phyloP scores from a whole-genome alignment of 2,797 vertebrate genomes.

The Mus caroli region DNA sequence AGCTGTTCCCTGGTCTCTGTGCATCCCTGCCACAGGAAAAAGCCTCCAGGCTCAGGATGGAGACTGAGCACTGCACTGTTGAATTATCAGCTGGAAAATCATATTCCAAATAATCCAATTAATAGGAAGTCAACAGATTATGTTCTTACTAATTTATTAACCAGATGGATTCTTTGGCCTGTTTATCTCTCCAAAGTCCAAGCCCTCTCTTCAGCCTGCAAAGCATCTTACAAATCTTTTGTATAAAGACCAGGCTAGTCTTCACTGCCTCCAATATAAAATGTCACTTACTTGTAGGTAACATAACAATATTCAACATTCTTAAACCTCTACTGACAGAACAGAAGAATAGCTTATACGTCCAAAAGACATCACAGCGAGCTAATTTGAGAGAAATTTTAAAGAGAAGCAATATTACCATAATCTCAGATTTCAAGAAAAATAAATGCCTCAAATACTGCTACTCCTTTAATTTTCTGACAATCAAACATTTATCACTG shows the following conservation, averaged over 20 bases:
- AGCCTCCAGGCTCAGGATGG: background rate
- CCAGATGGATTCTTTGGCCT: background rate
- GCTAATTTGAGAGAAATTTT: slow-evolving; percentile 67
- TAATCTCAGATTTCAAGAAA: slow-evolving; percentile 84
- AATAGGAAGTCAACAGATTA: background rate
- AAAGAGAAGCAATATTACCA: slow-evolving; percentile 87
- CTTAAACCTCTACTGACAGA: slow-evolving; percentile 76
- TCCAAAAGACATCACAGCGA: slow-evolving; percentile 80
- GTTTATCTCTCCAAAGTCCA: slow-evolving; percentile 39
- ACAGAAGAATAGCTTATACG: slow-evolving; percentile 61
- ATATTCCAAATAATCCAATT: slow-evolving; percentile 42
- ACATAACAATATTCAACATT: slow-evolving; percentile 61
- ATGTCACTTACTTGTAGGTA: slow-evolving; percentile 70
- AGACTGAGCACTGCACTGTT: background rate
- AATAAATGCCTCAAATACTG: slow-evolving; percentile 85
- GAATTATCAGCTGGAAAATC: background rate
- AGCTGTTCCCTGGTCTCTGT: background rate
- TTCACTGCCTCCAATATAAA: slow-evolving; percentile 68
- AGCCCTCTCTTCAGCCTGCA: background rate
- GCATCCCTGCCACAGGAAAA: background rate
- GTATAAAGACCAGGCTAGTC: slow-evolving; percentile 22
- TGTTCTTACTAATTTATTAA: slow-evolving; percentile 52
- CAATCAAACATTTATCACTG: slow-evolving; percentile 77
- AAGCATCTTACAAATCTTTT: slow-evolving; percentile 11
- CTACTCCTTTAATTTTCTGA: slow-evolving; percentile 81